Evolutionary conservation across 2,113 vertebrate species (phyloP).

Genomic region (Dromaius novaehollandiae): DNA sequence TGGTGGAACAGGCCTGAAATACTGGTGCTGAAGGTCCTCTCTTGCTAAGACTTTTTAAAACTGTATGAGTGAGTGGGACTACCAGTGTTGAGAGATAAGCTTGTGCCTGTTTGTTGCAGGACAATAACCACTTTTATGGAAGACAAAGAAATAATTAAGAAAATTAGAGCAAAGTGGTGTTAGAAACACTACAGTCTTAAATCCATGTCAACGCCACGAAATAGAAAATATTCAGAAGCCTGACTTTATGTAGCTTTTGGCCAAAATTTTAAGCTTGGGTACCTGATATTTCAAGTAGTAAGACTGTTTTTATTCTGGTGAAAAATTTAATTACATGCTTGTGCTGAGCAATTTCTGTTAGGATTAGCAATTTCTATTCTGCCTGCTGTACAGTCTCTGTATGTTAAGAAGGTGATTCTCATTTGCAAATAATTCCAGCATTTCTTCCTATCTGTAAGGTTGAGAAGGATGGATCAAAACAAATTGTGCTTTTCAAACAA

Average conservation of each 20-base stretch:
- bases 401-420: constrained; percentile 6
- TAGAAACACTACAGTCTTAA: neutral
- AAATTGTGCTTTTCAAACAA: constrained; percentile 26
- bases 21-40: neutral
- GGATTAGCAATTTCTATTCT: constrained; percentile 25
- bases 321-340: constrained; percentile 33
- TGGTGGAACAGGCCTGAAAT: neutral
- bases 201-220: fast-evolving
- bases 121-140: neutral
- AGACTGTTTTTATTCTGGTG: neutral
- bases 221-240: neutral
- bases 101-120: neutral
- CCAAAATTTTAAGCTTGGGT: neutral
- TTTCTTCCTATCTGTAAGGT: neutral
- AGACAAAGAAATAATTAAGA: neutral
- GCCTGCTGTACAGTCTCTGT: neutral
- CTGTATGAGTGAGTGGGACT: neutral
- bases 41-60: neutral
- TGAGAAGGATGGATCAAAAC: constrained; percentile 7
- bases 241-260: neutral
- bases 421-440: constrained; percentile 25
- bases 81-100: neutral
- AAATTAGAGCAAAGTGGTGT: neutral
- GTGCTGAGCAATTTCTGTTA: constrained; percentile 4
- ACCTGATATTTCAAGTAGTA: neutral